A percentile compares a stretch with the other conserved stretches of the same genome.
Conservation (phyloP, 2,888 invertebrate species). For the Sarcophaga caerulescens region DNA sequence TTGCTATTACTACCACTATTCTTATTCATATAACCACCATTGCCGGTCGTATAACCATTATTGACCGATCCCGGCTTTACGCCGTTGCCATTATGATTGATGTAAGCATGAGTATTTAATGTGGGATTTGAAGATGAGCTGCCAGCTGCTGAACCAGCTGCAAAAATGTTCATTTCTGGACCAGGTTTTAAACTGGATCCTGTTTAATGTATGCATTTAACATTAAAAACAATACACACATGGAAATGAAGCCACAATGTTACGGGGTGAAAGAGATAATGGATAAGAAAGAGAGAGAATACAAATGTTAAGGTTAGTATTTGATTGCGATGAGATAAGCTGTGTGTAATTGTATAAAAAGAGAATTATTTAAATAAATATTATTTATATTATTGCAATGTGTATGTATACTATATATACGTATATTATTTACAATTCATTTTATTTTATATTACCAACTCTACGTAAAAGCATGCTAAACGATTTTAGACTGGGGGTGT, state of each 20-base stretch:
- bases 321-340: constrained; percentile 12
- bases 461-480: constrained; percentile 38
- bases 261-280: constrained; percentile 43
- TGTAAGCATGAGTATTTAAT: constrained; percentile 77
- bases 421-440: constrained; percentile 15
- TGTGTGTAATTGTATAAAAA: not conserved
- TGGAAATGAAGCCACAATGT: constrained; percentile 3
- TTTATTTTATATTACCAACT: constrained; percentile 11
- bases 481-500: not conserved
- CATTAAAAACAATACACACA: not conserved
- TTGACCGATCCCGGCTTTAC: constrained; percentile 62
- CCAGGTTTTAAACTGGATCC: constrained; percentile 81
- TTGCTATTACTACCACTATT: constrained; percentile 66
- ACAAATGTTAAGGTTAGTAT: constrained; percentile 43
- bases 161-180: constrained; percentile 77
- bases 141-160: constrained; percentile 72
- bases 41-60: constrained; percentile 62
- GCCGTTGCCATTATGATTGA: constrained; percentile 71
- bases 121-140: constrained; percentile 78
- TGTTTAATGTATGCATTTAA: constrained; percentile 63
- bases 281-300: constrained; percentile 51
- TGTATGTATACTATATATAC: not conserved
- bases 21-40: constrained; percentile 67
- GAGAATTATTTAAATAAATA: not conserved
- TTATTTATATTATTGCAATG: not conserved